phyloP scores from a whole-genome alignment of 1,140 invertebrate species.

The Aphelenchoides besseyi region DNA sequence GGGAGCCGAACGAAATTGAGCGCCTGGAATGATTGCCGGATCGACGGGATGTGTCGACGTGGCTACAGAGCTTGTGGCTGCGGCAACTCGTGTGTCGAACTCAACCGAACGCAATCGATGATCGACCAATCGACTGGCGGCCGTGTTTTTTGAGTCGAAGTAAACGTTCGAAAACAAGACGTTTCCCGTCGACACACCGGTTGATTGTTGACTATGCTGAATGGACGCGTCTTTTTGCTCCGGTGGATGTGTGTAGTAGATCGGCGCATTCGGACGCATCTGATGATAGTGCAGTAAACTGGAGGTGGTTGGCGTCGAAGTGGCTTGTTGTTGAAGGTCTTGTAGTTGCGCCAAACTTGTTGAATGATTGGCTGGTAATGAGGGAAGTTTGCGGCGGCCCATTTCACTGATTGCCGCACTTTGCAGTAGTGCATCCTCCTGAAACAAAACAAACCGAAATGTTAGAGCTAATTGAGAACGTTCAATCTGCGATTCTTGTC shows the following conservation, averaged over 20 bases:
- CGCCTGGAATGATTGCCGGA: conserved; percentile 56
- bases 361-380: conserved; percentile 39
- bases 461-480: too few relatives aligned
- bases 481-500: too few relatives aligned
- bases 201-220: neutral
- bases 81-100: neutral
- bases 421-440: conserved; percentile 49
- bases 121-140: neutral
- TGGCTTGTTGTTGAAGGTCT: conserved; percentile 23
- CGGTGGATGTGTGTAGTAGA: conserved; percentile 46
- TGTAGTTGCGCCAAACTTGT: conserved; percentile 17
- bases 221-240: conserved; percentile 30
- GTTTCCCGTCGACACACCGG: neutral
- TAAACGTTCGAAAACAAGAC: neutral
- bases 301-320: conserved; percentile 31
- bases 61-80: neutral
- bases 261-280: conserved; percentile 18
- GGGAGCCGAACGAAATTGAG: conserved; percentile 30
- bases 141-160: neutral
- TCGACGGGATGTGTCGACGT: conserved; percentile 36
- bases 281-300: conserved; percentile 21
- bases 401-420: conserved; percentile 45
- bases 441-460: conserved; percentile 32
- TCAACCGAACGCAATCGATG: neutral
- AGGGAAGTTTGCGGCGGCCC: conserved; percentile 60